phyloP scores from a whole-genome alignment of 2,113 vertebrate genomes.

The Aldabrachelys gigantea region DNA sequence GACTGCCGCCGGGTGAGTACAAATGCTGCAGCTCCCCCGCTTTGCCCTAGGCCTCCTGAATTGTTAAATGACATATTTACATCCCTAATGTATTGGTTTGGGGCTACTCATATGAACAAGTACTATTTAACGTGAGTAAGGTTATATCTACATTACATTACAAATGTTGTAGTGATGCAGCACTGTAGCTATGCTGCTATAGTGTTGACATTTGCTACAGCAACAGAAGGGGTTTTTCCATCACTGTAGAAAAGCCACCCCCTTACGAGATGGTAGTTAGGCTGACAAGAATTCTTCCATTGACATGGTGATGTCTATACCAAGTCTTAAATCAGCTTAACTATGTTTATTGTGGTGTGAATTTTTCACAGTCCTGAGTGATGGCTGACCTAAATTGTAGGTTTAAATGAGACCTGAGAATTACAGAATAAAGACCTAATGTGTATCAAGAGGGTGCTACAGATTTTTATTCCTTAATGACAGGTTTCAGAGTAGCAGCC shows the following conservation, averaged over 20 bases:
- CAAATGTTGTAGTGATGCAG: background rate
- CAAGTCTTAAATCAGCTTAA: background rate
- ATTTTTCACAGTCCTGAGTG: background rate
- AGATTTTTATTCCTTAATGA: background rate
- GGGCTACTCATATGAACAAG: background rate
- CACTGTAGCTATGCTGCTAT: background rate
- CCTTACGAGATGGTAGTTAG: background rate
- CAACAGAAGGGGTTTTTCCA: background rate
- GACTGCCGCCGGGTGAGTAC: no score
- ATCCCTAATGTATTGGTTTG: background rate
- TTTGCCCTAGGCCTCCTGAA: no score
- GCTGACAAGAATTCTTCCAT: background rate
- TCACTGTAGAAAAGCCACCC: background rate
- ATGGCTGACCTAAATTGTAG: background rate
- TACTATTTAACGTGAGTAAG: background rate
- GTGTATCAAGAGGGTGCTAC: background rate
- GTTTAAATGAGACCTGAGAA: background rate
- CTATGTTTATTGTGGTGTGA: background rate
- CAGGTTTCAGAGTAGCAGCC: no score
- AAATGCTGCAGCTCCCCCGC: no score
- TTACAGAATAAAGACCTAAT: background rate
- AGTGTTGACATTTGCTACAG: background rate
- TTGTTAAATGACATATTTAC: background rate
- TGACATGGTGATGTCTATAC: background rate
- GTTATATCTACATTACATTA: background rate